Conservation (phyloP, 2,888 invertebrate species). For the Habrosyne pyritoides region DNA sequence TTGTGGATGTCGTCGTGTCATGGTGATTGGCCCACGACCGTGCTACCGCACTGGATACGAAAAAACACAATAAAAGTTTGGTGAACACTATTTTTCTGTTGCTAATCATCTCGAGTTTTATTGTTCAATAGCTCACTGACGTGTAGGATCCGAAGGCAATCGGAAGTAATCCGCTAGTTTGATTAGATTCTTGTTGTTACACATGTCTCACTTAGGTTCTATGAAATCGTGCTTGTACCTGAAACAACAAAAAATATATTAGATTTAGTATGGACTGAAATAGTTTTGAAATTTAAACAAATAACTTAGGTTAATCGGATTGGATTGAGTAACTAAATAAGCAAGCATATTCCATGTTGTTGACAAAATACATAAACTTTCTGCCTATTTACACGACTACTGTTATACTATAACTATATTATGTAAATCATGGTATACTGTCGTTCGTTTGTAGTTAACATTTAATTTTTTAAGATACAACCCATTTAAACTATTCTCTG, state of each 20-base stretch:
- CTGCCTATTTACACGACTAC: too few relatives aligned
- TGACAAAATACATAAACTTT: too few relatives aligned
- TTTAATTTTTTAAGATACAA: background rate
- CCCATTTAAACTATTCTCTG: conserved; percentile 15
- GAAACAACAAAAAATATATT: conserved; percentile 43
- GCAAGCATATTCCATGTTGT: too few relatives aligned
- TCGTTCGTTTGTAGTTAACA: too few relatives aligned
- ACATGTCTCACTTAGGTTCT: conserved; percentile 60
- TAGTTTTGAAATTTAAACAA: too few relatives aligned
- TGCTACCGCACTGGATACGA: conserved; percentile 60
- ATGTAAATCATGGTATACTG: too few relatives aligned
- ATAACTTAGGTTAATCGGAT: too few relatives aligned
- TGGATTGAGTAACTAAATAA: too few relatives aligned
- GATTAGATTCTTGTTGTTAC: conserved; percentile 72
- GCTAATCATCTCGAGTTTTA: conserved; percentile 60
- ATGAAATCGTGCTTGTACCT: conserved; percentile 48
- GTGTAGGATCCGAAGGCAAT: conserved; percentile 56
- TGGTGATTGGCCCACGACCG: conserved; percentile 81
- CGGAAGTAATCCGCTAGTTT: conserved; percentile 74
- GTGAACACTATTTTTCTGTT: conserved; percentile 73
- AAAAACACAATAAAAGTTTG: conserved; percentile 67
- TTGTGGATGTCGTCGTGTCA: conserved; percentile 78
- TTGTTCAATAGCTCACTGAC: conserved; percentile 43
- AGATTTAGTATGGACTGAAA: too few relatives aligned
- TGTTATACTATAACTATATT: too few relatives aligned